Conservation (phyloP, 2,888 invertebrate genomes). For the Atethmia centrago region DNA sequence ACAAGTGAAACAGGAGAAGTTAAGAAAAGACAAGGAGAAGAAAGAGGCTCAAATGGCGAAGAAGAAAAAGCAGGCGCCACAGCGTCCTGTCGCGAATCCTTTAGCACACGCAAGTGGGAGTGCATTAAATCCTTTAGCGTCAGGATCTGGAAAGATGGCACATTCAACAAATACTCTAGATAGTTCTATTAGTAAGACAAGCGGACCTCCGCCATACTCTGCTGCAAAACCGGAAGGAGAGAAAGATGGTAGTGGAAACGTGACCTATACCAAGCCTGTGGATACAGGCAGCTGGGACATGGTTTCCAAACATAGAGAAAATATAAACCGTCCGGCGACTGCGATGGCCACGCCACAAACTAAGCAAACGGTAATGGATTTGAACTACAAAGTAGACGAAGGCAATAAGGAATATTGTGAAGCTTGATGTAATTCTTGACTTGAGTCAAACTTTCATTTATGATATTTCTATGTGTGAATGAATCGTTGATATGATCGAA, state of each 20-base stretch:
- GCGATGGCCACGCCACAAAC: slow-evolving; percentile 47
- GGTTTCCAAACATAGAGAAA: slow-evolving; percentile 88
- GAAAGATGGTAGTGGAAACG: slow-evolving; percentile 76
- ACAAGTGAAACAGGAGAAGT: slow-evolving; percentile 76
- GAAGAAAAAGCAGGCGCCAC: slow-evolving; percentile 55
- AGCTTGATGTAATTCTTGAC: slow-evolving; percentile 68
- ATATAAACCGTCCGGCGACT: slow-evolving; percentile 76
- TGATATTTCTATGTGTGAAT: slow-evolving; percentile 19
- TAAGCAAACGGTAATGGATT: slow-evolving; percentile 79
- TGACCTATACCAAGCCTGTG: slow-evolving; percentile 77
- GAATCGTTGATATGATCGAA: slow-evolving; percentile 4
- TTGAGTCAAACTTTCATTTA: slow-evolving; percentile 5
- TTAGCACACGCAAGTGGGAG: slow-evolving; percentile 47
- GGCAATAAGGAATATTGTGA: slow-evolving; percentile 75
- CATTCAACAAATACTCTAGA: slow-evolving; percentile 83
- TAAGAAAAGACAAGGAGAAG: slow-evolving; percentile 60
- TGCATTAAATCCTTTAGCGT: slow-evolving; percentile 48
- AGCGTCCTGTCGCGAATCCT: slow-evolving; percentile 54
- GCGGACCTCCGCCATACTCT: slow-evolving; percentile 84
- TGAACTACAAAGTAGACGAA: slow-evolving; percentile 76
- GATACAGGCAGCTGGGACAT: slow-evolving; percentile 88
- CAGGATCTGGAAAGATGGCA: slow-evolving; percentile 36
- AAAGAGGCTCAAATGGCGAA: slow-evolving; percentile 55
- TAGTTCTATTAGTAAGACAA: slow-evolving; percentile 84
- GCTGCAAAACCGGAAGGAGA: slow-evolving; percentile 56